phyloP scores from a whole-genome alignment of 1,140 invertebrate genomes.

The Dryas iulia region DNA sequence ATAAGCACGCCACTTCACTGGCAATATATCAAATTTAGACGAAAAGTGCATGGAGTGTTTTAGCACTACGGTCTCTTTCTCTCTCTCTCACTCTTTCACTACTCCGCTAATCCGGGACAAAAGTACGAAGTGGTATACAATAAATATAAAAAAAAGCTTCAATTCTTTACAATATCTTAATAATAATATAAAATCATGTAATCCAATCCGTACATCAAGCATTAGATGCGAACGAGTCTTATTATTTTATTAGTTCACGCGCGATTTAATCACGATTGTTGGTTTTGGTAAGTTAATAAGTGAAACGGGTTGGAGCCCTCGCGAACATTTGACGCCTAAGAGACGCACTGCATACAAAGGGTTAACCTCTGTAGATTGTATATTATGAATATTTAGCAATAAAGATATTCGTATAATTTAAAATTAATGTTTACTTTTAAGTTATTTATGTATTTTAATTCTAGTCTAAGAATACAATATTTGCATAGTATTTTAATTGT shows the following conservation, averaged over 20 bases:
- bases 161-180: not conserved
- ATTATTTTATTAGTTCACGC: constrained; percentile 78
- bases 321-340: constrained; percentile 31
- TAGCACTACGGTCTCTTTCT: too few relatives aligned
- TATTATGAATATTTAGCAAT: constrained; percentile 3
- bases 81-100: too few relatives aligned
- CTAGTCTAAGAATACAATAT: too few relatives aligned
- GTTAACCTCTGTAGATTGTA: constrained; percentile 5
- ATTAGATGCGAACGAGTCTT: constrained; percentile 64
- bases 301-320: constrained; percentile 47
- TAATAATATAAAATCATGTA: constrained; percentile 41
- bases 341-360: constrained; percentile 24
- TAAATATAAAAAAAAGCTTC: too few relatives aligned
- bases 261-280: constrained; percentile 80
- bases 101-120: too few relatives aligned
- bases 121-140: too few relatives aligned
- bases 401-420: not conserved
- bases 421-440: too few relatives aligned
- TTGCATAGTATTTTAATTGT: too few relatives aligned
- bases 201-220: constrained; percentile 36
- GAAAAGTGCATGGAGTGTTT: too few relatives aligned
- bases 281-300: constrained; percentile 78
- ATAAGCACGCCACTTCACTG: too few relatives aligned
- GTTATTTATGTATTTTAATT: too few relatives aligned
- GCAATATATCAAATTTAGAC: too few relatives aligned